Base-by-base conservation (phyloP, 1,140 invertebrate species). In the Laodelphax striatellus region DNA sequence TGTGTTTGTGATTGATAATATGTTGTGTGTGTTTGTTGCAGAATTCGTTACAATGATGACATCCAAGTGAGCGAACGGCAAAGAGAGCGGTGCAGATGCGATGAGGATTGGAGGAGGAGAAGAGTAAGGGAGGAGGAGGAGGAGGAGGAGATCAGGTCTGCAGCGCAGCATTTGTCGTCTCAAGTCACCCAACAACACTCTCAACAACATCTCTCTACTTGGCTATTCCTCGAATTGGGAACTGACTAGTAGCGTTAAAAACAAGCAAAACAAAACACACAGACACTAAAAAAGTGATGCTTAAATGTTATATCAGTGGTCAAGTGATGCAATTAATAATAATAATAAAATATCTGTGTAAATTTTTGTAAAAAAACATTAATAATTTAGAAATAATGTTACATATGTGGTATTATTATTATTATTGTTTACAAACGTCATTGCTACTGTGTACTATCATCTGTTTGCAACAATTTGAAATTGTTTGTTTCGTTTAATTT, bases 41-140 rank as follows among this genome's bases (percentile, higher is more conserved):
- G 92, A 95, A 86, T 95, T 95, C 81, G 92, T 95, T 80, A 95
- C 92, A 81, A 95, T 95, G 92, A 95, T 95, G 92, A 95, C 92
- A 84, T 94, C 92, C 84, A 95, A 95, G 89, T 95, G 90, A 84
- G 78, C 34, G 34, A 11, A 38, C 34, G 34, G 34, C 34, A 38
- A 11, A 38, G 8, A 1, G 8, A 38, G 34, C 34, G 34, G 34
- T 38, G 34, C 34, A 38, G 34, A 13, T 11, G 10, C 34, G 34
- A 11, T 38, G 34, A 13, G 34, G 34, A 38, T 1, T 38, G 11
- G 34, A 38, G 34, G 34, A 38, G 34, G 11, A 38, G 11, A 9
- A 31, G 28, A 31, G 9, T 4, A 38, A 38, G 34, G 11, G 10
- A 38, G 11, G 34, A 38, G 11, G 10, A 13, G 69, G 68, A 67